Evolutionary conservation across 2,797 vertebrate species (phyloP).

Genomic region (Garrulus glandarius): DNA sequence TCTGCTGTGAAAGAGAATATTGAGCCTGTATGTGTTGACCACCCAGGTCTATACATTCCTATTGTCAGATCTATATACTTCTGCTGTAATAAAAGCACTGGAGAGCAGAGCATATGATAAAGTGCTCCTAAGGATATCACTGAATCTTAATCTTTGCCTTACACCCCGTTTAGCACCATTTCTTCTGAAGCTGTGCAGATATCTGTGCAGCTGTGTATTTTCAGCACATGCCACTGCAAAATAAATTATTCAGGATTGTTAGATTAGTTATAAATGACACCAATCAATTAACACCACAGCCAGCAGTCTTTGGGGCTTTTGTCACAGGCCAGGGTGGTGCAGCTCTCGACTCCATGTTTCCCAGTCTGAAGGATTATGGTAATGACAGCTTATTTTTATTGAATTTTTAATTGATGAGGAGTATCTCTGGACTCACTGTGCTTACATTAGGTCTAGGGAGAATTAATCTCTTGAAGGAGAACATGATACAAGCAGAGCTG

Average conservation of each 20-base stretch:
- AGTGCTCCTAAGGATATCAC: constrained; percentile 1
- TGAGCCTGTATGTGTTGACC: not conserved
- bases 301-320: constrained; percentile 27
- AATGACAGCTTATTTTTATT: not conserved
- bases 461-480: constrained; percentile 36
- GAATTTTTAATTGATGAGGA: constrained; percentile 58
- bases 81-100: not conserved
- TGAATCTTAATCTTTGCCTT: constrained; percentile 41
- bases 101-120: not conserved
- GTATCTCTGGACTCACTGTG: not conserved
- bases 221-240: constrained; percentile 55
- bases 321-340: constrained; percentile 21
- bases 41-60: not conserved
- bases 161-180: not conserved
- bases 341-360: constrained; percentile 27
- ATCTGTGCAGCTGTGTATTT: constrained; percentile 58
- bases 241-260: constrained; percentile 75
- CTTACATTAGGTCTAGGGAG: constrained; percentile 7
- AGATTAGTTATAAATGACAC: constrained; percentile 70
- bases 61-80: not conserved
- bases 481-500: not conserved
- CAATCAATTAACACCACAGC: constrained; percentile 66
- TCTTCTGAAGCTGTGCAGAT: not conserved
- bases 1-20: constrained; percentile 5
- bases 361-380: constrained; percentile 47